These are phyloP conservation scores for Gallinago jamesoni DNA, from an alignment of 2,113 vertebrate species.

Conservation along the genomic window DNA sequence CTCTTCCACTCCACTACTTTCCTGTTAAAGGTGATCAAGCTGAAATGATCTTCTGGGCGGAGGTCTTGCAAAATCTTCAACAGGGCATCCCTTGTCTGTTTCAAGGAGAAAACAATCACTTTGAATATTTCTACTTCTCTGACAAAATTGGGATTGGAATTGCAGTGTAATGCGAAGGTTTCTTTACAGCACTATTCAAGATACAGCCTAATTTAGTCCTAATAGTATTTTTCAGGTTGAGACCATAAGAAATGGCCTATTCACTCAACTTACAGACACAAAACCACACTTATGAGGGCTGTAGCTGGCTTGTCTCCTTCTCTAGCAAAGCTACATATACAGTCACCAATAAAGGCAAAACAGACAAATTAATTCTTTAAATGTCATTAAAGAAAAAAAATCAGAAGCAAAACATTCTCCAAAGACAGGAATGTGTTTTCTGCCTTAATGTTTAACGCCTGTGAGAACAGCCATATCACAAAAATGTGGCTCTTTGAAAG, in stretches of 20 bases:
- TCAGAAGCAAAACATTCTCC: neutral
- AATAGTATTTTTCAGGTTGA: neutral
- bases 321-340: neutral
- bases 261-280: neutral
- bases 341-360: neutral
- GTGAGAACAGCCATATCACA: fast-evolving
- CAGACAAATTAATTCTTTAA: neutral
- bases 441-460: neutral
- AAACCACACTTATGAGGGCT: neutral
- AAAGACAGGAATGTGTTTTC: neutral
- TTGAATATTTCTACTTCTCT: neutral
- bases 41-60: conserved; percentile 65
- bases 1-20: conserved; percentile 31
- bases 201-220: neutral
- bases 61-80: conserved; percentile 75
- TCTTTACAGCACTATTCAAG: neutral
- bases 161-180: neutral
- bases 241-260: neutral
- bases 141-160: neutral
- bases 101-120: neutral
- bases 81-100: conserved; percentile 73
- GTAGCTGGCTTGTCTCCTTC: neutral
- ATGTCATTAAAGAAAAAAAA: neutral
- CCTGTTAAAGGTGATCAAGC: conserved; percentile 49
- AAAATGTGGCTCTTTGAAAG: neutral